Evolutionary conservation across 2,888 invertebrate species (phyloP), one percentile per base, ranked within the genome.

Genomic region (Lysandra coridon): DNA sequence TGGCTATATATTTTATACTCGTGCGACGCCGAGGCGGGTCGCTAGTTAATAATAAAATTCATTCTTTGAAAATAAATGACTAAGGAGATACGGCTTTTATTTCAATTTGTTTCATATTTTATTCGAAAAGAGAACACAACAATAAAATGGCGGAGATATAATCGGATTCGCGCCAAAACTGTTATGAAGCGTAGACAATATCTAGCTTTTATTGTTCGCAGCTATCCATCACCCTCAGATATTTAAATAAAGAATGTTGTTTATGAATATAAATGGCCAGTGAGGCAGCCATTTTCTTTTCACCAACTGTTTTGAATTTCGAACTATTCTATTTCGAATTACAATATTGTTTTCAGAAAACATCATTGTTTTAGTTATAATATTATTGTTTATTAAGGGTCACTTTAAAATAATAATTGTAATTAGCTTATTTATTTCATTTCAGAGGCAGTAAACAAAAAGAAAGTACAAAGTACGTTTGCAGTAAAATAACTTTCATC

Each of bases 131-230:
- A 62, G 62, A 62, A 69, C 33, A 69, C 33, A 69, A 17, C 69
- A 69, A 69, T 69, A 74, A 74, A 74, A 40, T 74, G 44, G 4
- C 44, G 69, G 69, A 64, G 30, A 64, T 64, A 64, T 37, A 69
- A 69, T 69, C 69, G 17, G 33, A 44, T 74, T 74, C 74, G 74
- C 74, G 74, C 74, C 74, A 74, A 69, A 69, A 69, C 44, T 44
- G 40, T 74, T 74, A 74, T 74, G 74, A 74, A 74, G 44, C 44
- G 44, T 74, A 74, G 44, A 74, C 74, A 74, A 74, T 40, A 74
- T 74, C 74, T 74, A 74, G 74, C 74, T 74, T 74, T 74, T 74
- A 74, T 74, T 74, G 44, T 74, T 44, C 74, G 74, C 40, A 23
- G 74, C n/a, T 74, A 74, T 74, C 30, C 44, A 44, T 74, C 74